These are phyloP conservation scores for Cepaea hortensis DNA, from an alignment of 2,888 invertebrate genomes.

Conservation along the genomic window DNA sequence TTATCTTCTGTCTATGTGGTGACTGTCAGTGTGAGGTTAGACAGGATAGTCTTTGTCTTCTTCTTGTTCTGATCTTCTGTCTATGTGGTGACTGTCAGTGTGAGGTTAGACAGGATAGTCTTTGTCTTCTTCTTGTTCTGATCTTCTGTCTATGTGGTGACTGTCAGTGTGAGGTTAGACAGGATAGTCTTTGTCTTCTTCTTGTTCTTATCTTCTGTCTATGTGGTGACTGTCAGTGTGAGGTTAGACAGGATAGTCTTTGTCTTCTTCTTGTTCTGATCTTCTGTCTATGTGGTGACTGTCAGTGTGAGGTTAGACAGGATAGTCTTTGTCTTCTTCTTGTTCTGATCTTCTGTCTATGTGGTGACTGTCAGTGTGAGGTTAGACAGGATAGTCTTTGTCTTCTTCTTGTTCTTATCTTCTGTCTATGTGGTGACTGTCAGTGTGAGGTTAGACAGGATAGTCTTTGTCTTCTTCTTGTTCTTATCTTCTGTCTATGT, in stretches of 20 bases:
- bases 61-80: not conserved
- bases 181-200: not conserved
- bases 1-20: not conserved
- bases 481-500: not conserved
- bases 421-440: not conserved
- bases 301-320: too few relatives aligned
- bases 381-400: not conserved
- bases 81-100: not conserved
- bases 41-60: not conserved
- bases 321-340: not conserved
- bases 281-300: not conserved
- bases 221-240: not conserved
- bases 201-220: not conserved
- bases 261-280: not conserved
- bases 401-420: not conserved
- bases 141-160: not conserved
- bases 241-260: not conserved
- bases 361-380: not conserved
- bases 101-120: not conserved
- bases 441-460: too few relatives aligned
- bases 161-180: too few relatives aligned
- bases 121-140: not conserved
- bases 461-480: not conserved
- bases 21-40: too few relatives aligned
- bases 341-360: not conserved